A percentile compares a stretch with the other conserved stretches of the same genome.
These are phyloP conservation scores for Tetranychus piercei DNA, from an alignment of 2,888 invertebrate genomes.

Conservation along the genomic window DNA sequence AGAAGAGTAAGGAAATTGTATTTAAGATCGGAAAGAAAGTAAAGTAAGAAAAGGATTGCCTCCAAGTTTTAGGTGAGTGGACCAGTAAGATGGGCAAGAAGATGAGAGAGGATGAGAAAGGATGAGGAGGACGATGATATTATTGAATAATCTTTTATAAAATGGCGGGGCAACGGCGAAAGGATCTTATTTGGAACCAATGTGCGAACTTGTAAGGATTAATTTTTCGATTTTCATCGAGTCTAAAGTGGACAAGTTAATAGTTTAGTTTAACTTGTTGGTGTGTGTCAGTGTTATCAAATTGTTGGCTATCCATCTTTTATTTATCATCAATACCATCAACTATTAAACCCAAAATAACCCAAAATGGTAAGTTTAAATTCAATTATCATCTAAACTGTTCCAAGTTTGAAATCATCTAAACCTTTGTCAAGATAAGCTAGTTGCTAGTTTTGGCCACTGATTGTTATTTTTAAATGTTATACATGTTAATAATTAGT, in stretches of 20 bases:
- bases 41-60: not conserved
- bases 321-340: not conserved
- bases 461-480: no score
- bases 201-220: not conserved
- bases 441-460: no score
- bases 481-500: no score
- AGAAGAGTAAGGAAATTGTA: not conserved
- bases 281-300: no score
- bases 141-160: not conserved
- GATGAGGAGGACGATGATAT: not conserved
- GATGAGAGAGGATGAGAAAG: not conserved
- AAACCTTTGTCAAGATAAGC: no score
- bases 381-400: not conserved
- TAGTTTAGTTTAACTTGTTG: not conserved
- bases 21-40: not conserved
- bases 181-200: not conserved
- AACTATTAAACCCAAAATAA: not conserved
- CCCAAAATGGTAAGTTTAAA: not conserved
- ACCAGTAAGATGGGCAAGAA: not conserved
- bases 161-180: not conserved
- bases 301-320: not conserved
- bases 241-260: not conserved
- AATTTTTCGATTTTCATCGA: not conserved
- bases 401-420: no score
- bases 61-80: not conserved